Conservation (phyloP, 2,113 vertebrate species). For the Bubo scandiacus region DNA sequence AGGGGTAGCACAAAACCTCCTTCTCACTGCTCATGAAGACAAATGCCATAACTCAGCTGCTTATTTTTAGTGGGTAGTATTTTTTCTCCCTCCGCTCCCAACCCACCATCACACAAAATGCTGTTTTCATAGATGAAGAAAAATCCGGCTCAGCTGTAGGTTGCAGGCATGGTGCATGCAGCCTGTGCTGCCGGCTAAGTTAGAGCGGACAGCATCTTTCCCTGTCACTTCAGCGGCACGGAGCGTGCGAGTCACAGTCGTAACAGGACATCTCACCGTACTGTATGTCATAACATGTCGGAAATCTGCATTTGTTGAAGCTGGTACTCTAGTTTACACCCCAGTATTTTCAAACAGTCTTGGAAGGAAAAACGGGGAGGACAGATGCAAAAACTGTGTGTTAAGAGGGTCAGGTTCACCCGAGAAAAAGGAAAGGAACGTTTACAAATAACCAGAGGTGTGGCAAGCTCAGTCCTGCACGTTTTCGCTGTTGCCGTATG, state of each 20-base stretch:
- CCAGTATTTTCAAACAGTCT: background rate
- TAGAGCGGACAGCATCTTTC: background rate
- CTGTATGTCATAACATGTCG: background rate
- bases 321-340: background rate
- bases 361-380: background rate
- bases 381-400: background rate
- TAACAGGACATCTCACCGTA: background rate
- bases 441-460: conserved; percentile 7
- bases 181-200: conserved; percentile 13
- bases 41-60: background rate
- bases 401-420: background rate
- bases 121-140: background rate
- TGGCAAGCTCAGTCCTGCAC: background rate
- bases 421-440: background rate
- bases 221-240: background rate
- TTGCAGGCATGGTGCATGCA: conserved; percentile 16
- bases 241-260: background rate
- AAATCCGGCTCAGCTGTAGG: background rate
- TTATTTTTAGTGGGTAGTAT: conserved; percentile 13
- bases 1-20: background rate
- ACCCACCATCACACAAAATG: background rate
- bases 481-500: background rate
- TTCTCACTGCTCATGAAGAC: background rate
- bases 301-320: background rate
- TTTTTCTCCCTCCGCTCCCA: background rate